These are phyloP conservation scores for Trissolcus japonicus DNA, from an alignment of 2,888 invertebrate species.

Conservation along the genomic window DNA sequence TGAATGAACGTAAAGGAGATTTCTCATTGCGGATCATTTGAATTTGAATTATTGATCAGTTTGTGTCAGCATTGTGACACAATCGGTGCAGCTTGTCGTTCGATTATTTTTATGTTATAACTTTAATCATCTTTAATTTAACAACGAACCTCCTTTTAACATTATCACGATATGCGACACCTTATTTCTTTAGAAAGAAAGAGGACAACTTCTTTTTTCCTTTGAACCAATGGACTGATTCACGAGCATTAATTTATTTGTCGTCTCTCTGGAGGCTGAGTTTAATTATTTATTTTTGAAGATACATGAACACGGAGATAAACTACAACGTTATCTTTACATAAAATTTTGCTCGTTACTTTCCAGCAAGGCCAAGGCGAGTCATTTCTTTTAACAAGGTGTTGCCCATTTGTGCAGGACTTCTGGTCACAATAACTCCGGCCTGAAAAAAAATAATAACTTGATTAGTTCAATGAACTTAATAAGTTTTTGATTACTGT, in stretches of 20 bases:
- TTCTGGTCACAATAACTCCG: slow-evolving; percentile 95
- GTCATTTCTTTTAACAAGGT: slow-evolving; percentile 94
- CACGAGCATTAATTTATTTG: slow-evolving; percentile 26
- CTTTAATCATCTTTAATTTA: slow-evolving; percentile 30
- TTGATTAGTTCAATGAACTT: slow-evolving; percentile 9
- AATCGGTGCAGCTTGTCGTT: slow-evolving; percentile 23
- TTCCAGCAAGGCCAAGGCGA: slow-evolving; percentile 79
- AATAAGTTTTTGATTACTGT: not conserved
- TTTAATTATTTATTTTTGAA: slow-evolving; percentile 42
- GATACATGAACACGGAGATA: slow-evolving; percentile 56
- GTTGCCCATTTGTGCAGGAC: slow-evolving; percentile 96
- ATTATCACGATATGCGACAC: slow-evolving; percentile 29
- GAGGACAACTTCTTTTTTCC: slow-evolving; percentile 10
- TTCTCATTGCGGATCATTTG: slow-evolving; percentile 20
- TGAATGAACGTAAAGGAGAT: slow-evolving; percentile 31
- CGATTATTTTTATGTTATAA: slow-evolving; percentile 11
- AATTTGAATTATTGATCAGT: slow-evolving; percentile 17
- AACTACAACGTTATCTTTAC: slow-evolving; percentile 54
- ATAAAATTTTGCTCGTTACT: slow-evolving; percentile 45
- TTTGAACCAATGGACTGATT: slow-evolving; percentile 21
- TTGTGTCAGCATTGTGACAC: not conserved
- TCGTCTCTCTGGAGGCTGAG: slow-evolving; percentile 27
- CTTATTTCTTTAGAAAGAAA: slow-evolving; percentile 14
- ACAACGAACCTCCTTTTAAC: slow-evolving; percentile 30
- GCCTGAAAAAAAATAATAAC: slow-evolving; percentile 79